Conservation (phyloP, 2,113 vertebrate genomes). For the Vombatus ursinus region DNA sequence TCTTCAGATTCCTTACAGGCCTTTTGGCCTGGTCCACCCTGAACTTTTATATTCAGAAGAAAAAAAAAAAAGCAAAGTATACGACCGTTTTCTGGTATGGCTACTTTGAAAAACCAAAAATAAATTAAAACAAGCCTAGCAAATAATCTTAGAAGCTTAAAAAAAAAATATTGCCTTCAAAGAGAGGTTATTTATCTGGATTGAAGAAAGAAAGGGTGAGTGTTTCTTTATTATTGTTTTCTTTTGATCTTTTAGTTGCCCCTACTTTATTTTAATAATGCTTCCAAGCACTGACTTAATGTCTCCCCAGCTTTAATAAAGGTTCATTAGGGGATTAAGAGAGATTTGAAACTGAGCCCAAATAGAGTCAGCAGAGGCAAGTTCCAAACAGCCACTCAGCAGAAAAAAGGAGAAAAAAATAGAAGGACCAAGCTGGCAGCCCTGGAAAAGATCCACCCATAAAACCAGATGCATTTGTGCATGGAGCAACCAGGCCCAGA, state of each 20-base stretch:
- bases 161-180: constrained; percentile 66
- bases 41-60: constrained; percentile 27
- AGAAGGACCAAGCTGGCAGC: constrained; percentile 43
- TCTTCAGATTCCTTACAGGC: constrained; percentile 6
- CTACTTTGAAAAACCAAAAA: constrained; percentile 50
- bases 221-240: not conserved
- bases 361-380: constrained; percentile 78
- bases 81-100: constrained; percentile 29
- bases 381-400: constrained; percentile 80
- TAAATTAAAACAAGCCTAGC: constrained; percentile 71
- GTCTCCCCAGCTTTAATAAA: constrained; percentile 81
- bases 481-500: not conserved
- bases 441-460: constrained; percentile 59
- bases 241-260: constrained; percentile 78
- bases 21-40: constrained; percentile 38
- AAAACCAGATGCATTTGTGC: constrained; percentile 59
- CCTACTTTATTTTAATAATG: constrained; percentile 80
- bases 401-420: constrained; percentile 75
- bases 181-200: constrained; percentile 63
- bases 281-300: constrained; percentile 78
- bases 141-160: constrained; percentile 62
- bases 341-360: constrained; percentile 81
- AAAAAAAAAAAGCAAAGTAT: not conserved
- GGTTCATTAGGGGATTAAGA: constrained; percentile 82
- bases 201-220: constrained; percentile 41